Percentiles rank a stretch among this genome's conserved stretches.
Evolutionary conservation across 2,113 vertebrate species (phyloP).

Genomic region (Lepisosteus oculatus): DNA sequence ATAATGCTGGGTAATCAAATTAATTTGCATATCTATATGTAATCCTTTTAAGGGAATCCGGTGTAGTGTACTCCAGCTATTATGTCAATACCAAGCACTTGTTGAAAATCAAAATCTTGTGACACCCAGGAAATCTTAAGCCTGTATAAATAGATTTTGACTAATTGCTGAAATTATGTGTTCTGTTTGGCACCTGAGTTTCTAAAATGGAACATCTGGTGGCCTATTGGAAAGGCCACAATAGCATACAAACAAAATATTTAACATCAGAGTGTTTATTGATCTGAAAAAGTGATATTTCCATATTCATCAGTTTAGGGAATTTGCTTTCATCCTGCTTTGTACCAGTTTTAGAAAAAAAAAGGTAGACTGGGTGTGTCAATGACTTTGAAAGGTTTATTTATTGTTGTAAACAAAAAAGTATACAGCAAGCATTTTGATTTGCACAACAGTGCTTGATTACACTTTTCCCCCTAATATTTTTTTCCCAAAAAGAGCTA

Average conservation of each 20-base stretch:
- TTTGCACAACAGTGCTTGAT: no score
- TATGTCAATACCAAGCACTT: not conserved
- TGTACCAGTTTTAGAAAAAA: no score
- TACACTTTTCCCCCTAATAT: no score
- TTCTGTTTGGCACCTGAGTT: not conserved
- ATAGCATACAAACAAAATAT: not conserved
- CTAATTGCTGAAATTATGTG: no score
- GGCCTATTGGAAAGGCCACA: not conserved
- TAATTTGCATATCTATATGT: not conserved
- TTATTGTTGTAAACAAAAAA: no score
- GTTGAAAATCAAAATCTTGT: not conserved
- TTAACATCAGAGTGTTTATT: not conserved
- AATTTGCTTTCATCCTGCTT: no score
- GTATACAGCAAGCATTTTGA: no score
- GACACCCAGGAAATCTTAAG: not conserved
- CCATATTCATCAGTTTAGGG: no score
- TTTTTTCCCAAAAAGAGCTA: no score
- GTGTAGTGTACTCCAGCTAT: not conserved
- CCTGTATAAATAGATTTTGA: not conserved
- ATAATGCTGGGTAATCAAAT: not conserved
- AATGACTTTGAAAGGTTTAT: no score
- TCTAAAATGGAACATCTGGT: not conserved
- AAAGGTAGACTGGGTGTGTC: no score
- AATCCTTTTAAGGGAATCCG: not conserved
- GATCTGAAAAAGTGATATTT: no score